Base-by-base conservation (phyloP, 92 coral and sea anemone species). In the Phymanthus crucifer region DNA sequence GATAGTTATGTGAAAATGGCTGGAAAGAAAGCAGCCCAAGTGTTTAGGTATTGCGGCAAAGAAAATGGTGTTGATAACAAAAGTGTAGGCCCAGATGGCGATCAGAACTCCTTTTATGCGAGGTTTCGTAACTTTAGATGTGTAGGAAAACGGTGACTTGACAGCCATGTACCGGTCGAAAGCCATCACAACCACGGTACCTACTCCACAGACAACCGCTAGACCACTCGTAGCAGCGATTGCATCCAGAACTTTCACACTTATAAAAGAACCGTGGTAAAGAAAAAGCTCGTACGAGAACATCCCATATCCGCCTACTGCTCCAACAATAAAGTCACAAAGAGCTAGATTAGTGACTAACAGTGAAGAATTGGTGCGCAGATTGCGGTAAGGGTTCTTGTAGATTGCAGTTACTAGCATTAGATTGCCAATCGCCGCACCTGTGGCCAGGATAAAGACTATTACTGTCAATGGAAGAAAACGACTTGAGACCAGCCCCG, bases 301-400 rank as follows among this genome's bases (percentile, higher is more conserved):
- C 57, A 66, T 32, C 3, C 81, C 81, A 77, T 77, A 77, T 12
- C 81, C 81, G 32, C 70, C 81, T 34, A 77, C 64, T 18, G 69
- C 23, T 67, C 74, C 73, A 6, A 47, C 72, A 6, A 78, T 40
- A 32, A 78, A 29, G 65, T 78, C 83, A 19, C 72, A 66, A 24
- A 78, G 46, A 46, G 83, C 83, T 24, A 78, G 75, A 56, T 78
- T 78, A 17, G 83, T 43, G 40, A 78, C 74, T 23, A 78, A 50
- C 64, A 66, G 23, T 2, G 83, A 46, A 6, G 74, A 66, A 33
- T 73, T 47, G 14, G 83, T 78, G 47, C 83, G 83, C 37, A 78
- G 65, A 47, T 78, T 69, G 45, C 75, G 73, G 45, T 40, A 67
- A 37, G 83, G 83, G 37, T 78, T 72, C 32, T 48, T 40, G 75